A percentile compares a stretch with the other conserved stretches of the same genome.
phyloP scores from a whole-genome alignment of 2,797 vertebrate genomes.

The Pteropus rufus region DNA sequence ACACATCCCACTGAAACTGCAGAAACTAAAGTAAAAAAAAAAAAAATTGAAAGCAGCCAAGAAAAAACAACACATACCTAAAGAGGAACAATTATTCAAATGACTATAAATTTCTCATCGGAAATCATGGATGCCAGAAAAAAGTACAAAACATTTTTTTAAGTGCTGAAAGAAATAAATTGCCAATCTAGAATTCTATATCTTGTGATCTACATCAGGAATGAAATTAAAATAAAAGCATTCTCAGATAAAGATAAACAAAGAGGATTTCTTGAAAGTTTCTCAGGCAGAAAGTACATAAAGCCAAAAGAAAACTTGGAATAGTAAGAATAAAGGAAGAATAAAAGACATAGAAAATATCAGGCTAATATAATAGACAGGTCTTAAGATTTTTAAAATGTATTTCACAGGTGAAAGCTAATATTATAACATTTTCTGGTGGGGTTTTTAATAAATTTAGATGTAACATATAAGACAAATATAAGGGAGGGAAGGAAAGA shows the following conservation, averaged over 20 bases:
- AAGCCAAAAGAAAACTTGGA: not conserved
- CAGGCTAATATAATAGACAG: not conserved
- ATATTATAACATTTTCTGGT: not conserved
- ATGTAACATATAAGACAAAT: not conserved
- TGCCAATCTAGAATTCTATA: not conserved
- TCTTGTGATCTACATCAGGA: not conserved
- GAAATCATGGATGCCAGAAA: not conserved
- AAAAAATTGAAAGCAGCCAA: not conserved
- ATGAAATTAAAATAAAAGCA: not conserved
- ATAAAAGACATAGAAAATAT: not conserved
- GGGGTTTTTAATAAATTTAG: not conserved
- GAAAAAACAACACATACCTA: not conserved
- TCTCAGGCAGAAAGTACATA: not conserved
- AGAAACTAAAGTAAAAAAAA: not conserved
- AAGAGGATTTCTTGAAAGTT: not conserved
- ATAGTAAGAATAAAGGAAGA: not conserved
- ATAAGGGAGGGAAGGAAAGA: not conserved
- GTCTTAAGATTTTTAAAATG: not conserved
- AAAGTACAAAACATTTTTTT: not conserved
- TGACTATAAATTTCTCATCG: not conserved
- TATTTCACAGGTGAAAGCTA: not conserved
- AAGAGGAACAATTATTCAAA: not conserved
- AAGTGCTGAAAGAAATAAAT: not conserved
- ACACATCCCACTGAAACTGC: not conserved
- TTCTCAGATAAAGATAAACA: not conserved